A percentile compares a stretch with the other conserved stretches of the same genome.
phyloP scores from a whole-genome alignment of 2,113 vertebrate genomes.

The Dolichallabes microphthalmus region DNA sequence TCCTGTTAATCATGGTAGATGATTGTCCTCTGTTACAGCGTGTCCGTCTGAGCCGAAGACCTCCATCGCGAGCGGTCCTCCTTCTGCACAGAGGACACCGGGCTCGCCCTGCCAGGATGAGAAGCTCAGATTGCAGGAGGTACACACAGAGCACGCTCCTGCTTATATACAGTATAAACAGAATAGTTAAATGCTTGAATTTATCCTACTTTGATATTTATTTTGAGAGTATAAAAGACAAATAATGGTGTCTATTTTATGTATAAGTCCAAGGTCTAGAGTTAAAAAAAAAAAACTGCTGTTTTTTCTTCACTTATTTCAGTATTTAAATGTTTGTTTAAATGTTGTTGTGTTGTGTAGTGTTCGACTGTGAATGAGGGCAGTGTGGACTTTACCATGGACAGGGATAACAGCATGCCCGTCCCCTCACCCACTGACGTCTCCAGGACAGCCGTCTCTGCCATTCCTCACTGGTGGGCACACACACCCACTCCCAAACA shows the following conservation, averaged over 20 bases:
- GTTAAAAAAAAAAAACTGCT: not conserved
- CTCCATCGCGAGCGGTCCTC: slow-evolving; percentile 26
- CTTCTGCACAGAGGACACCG: slow-evolving; percentile 75
- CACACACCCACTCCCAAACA: not conserved
- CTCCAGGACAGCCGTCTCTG: slow-evolving; percentile 74
- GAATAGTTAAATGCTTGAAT: not conserved
- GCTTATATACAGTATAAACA: not conserved
- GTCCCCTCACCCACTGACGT: slow-evolving; percentile 78
- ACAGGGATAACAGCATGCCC: slow-evolving; percentile 89
- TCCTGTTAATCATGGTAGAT: no score
- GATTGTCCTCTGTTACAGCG: not conserved
- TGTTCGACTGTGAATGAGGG: slow-evolving; percentile 82
- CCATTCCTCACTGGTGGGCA: slow-evolving; percentile 80
- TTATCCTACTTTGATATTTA: no score
- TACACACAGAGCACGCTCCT: slow-evolving; percentile 63
- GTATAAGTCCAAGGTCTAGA: not conserved
- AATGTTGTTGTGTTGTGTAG: slow-evolving; percentile 57
- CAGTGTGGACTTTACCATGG: slow-evolving; percentile 84
- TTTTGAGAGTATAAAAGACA: not conserved
- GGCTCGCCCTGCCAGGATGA: slow-evolving; percentile 75
- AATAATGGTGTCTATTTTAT: not conserved
- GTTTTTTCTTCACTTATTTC: not conserved
- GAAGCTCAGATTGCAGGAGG: slow-evolving; percentile 78
- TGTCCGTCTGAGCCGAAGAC: not conserved
- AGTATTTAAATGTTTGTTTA: not conserved